Evolutionary conservation across 2,113 vertebrate genomes (phyloP), one percentile per base, ranked within the genome.

Genomic region (Phalacrocorax aristotelis): DNA sequence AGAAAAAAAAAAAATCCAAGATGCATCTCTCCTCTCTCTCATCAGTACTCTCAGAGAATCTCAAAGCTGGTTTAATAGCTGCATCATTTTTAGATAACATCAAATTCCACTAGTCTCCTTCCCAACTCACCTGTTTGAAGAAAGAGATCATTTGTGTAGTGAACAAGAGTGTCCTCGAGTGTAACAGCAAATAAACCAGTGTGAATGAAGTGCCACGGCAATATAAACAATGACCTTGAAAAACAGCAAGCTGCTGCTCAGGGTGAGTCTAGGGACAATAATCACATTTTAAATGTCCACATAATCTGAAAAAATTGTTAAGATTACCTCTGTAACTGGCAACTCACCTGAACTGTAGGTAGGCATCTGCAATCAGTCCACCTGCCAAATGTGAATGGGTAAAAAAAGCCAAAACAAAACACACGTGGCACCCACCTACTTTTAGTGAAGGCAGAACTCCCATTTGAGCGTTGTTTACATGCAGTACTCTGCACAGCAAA

Each of bases 101-200:
- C 89, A 89, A 60, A 90, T 90, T 95, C 64, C 79, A 87, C 93
- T 88, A 76, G 88, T 82, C 72, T 95, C 90, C 80, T 86, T 93
- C 65, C 46, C 91, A 94, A 94, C 55, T 83, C 93, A 95, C 96
- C 86, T 94, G 57, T 87, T 83, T 87, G 90, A 96, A 90, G 87
- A 90, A 96, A 90, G 72, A 90, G 72, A 83, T 79, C 38, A 36
- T 96, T 94, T 91, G 69, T 91, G 83, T 54, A 89, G 92, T 48
- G 89, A 96, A 91, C 83, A 78, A 64, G 78, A 86, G 72, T 27
- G 79, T 94, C 87, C 76, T 95, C 81, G 82, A 97, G 90, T 95
- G 68, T 71, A 97, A 89, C 76, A 79, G 79, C 90, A 94, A 97
- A 96, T 93, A 96, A 97, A 94, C 85, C 79, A 57, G 70, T 81